Evolutionary conservation across 2,113 vertebrate species (phyloP), one percentile per base, ranked within the genome.

Genomic region (Hyperopisus bebe): DNA sequence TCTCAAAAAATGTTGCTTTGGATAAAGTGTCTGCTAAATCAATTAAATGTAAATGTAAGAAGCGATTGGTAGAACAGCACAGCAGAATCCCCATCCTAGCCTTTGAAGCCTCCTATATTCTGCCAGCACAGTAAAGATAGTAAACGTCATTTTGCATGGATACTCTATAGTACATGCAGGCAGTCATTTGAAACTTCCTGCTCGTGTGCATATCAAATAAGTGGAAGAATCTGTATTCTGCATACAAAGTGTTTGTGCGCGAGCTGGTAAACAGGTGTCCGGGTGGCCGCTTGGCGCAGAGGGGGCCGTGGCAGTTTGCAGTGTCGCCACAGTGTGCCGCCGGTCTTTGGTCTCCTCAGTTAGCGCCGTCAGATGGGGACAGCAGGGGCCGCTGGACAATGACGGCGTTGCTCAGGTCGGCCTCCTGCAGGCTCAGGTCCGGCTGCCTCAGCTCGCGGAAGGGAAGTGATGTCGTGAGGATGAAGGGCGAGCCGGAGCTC

Each of bases 381-480:
- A 95, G 91, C 89, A 92, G 92, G 88, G 97, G 95, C 92, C 97
- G 97, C 94, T 99, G 98, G 91, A 98, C 96, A 86, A 99, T 95
- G 55, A 99, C 98, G 5, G 97, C 95, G 0, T 99, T 97, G 92
- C 96, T 94, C 89, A 99, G 83, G 88, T 96, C 95, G 0, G 97
- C 98, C 93, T 98, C 97, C 74, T 97, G 95, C 2, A 99, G 90
- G 0, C 97, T 98, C 55, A 98, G 94, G 0, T 96, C 95, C 91
- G 95, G 96, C 0, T 98, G 95, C 31, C 8, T 93, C 83, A 97
- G 94, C 92, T 96, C 97, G 88, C 92, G 95, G 88, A 94, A 94
- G 0, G 98, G 98, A 89, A 98, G 95, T 0, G 98, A 98, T 3
- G 98, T 99, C 0, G 97, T 96, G 93, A 99, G 94, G 0, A 94